Percentiles rank a stretch among this genome's conserved stretches.
Conservation (phyloP, 1,140 invertebrate species). For the Anoplolepis gracilipes region DNA sequence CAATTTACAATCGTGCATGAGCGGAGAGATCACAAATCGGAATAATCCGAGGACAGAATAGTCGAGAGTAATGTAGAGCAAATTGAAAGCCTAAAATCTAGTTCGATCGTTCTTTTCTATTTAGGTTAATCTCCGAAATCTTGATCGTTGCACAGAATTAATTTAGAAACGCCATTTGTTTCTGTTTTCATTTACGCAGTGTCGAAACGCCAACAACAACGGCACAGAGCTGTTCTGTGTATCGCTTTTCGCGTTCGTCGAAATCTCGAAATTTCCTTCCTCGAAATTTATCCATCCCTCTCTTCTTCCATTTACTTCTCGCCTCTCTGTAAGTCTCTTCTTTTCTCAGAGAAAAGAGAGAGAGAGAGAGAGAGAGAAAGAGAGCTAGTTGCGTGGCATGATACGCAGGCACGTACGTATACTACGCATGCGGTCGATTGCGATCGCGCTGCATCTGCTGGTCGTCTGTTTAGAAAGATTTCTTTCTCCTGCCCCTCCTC, state of each 20-base stretch:
- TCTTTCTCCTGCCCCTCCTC: not conserved
- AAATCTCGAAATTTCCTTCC: slow-evolving; percentile 72
- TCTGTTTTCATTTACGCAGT: slow-evolving; percentile 61
- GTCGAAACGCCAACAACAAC: slow-evolving; percentile 62
- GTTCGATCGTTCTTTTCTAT: not conserved
- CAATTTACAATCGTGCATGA: too few relatives aligned
- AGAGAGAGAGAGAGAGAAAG: not conserved
- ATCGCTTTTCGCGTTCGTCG: slow-evolving; percentile 58
- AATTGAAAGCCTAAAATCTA: not conserved
- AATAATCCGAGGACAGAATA: not conserved
- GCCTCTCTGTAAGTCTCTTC: not conserved
- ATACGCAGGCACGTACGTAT: not conserved
- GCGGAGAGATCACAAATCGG: not conserved
- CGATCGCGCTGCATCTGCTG: slow-evolving; percentile 76
- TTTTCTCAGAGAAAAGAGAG: not conserved
- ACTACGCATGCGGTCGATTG: slow-evolving; percentile 5
- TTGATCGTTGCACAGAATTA: not conserved
- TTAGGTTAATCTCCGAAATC: not conserved
- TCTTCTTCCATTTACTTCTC: slow-evolving; percentile 4
- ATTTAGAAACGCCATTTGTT: slow-evolving; percentile 28
- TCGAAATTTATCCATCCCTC: slow-evolving; percentile 34
- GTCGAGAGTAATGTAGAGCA: too few relatives aligned
- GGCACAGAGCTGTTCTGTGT: slow-evolving; percentile 52
- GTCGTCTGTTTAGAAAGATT: slow-evolving; percentile 82
- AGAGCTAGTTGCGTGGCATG: not conserved